These are phyloP conservation scores for Scolopax bukidnonensis DNA, from an alignment of 2,797 vertebrate species.

Conservation along the genomic window DNA sequence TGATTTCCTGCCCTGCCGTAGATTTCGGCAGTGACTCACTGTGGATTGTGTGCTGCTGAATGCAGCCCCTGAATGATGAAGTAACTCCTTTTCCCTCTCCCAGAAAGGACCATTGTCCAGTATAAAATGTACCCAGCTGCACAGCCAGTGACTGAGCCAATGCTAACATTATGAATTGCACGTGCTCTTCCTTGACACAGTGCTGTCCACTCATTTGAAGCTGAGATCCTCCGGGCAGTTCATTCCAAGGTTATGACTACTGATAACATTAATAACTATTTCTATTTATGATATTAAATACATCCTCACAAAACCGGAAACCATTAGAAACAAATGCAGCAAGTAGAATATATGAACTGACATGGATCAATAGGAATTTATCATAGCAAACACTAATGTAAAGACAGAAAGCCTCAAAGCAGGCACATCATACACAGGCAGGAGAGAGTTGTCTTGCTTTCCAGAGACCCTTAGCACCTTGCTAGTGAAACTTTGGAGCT, in stretches of 20 bases:
- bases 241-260: neutral
- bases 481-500: neutral
- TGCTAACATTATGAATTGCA: neutral
- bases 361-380: neutral
- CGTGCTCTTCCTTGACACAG: neutral
- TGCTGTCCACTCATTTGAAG: neutral
- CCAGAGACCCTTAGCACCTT: neutral
- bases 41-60: conserved; percentile 47
- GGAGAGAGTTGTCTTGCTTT: neutral
- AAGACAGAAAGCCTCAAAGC: neutral
- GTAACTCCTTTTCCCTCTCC: neutral
- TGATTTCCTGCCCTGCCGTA: conserved; percentile 28
- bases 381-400: neutral
- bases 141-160: neutral
- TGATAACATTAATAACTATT: neutral
- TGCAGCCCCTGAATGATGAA: conserved; percentile 10
- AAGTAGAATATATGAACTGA: neutral
- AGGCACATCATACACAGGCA: neutral
- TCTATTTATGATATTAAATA: neutral
- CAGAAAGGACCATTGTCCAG: conserved; percentile 59
- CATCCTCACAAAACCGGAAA: neutral
- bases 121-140: conserved; percentile 32
- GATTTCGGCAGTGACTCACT: conserved; percentile 2
- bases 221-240: neutral
- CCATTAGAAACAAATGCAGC: neutral